Percentiles rank a stretch among this genome's conserved stretches.
These are phyloP conservation scores for Spilarctia lutea DNA, from an alignment of 2,888 invertebrate genomes.

Conservation along the genomic window DNA sequence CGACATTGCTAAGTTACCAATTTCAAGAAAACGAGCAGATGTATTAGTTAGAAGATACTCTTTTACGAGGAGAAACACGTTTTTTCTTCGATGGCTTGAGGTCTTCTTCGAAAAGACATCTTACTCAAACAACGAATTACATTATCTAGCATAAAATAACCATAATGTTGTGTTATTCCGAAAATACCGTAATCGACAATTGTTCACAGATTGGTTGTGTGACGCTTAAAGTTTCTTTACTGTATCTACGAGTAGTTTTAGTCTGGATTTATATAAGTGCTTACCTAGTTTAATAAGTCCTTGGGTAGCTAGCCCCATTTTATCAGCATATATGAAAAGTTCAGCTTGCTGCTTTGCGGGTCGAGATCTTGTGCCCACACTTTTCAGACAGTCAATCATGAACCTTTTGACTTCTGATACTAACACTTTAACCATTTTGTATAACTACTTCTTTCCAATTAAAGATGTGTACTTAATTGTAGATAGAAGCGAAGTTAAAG, in stretches of 20 bases:
- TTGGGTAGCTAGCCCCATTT: constrained; percentile 94
- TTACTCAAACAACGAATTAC: no score
- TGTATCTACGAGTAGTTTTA: neutral
- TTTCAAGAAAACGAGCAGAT: no score
- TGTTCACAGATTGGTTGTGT: no score
- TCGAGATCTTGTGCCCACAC: constrained; percentile 85
- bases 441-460: neutral
- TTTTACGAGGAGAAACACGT: no score
- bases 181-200: no score
- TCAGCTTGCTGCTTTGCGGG: constrained; percentile 89
- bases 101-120: no score
- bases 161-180: no score
- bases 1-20: no score
- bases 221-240: no score
- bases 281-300: constrained; percentile 93
- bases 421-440: constrained; percentile 9
- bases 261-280: neutral
- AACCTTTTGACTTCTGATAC: constrained; percentile 68
- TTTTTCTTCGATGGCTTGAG: no score
- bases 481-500: neutral
- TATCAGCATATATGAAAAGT: constrained; percentile 91
- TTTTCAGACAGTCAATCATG: constrained; percentile 88
- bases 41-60: no score
- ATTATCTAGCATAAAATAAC: no score
- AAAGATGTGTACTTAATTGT: neutral